A percentile compares a stretch with the other conserved stretches of the same genome.
These are phyloP conservation scores for Platysternon megacephalum DNA, from an alignment of 2,113 vertebrate genomes.

Conservation along the genomic window DNA sequence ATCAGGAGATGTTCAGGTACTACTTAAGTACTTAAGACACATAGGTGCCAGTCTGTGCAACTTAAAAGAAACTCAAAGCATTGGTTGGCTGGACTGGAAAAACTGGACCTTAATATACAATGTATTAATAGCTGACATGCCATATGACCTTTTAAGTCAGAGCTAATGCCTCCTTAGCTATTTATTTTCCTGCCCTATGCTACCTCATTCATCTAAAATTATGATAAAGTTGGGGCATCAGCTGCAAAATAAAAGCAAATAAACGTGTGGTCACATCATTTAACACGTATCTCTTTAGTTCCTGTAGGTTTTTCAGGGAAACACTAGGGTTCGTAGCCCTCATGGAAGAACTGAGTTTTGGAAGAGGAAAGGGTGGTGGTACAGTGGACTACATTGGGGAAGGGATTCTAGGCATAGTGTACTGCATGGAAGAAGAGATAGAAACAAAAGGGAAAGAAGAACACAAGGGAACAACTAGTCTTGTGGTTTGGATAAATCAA, in stretches of 20 bases:
- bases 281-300: neutral
- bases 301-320: neutral
- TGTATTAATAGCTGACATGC: neutral
- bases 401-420: neutral
- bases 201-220: neutral
- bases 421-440: neutral
- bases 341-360: neutral
- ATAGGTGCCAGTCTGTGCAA: neutral
- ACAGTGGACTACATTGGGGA: neutral
- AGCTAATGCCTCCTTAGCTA: neutral
- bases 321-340: neutral
- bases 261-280: no score
- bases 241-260: neutral
- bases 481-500: no score
- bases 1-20: neutral
- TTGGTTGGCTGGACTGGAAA: neutral
- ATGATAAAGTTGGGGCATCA: neutral
- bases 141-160: neutral
- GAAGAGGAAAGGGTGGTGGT: neutral
- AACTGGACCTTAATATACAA: neutral
- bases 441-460: neutral
- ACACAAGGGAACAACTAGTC: no score
- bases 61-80: conserved; percentile 14
- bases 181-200: no score
- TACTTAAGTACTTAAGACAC: neutral